phyloP scores from a whole-genome alignment of 2,888 invertebrate genomes.

The Leucania comma region DNA sequence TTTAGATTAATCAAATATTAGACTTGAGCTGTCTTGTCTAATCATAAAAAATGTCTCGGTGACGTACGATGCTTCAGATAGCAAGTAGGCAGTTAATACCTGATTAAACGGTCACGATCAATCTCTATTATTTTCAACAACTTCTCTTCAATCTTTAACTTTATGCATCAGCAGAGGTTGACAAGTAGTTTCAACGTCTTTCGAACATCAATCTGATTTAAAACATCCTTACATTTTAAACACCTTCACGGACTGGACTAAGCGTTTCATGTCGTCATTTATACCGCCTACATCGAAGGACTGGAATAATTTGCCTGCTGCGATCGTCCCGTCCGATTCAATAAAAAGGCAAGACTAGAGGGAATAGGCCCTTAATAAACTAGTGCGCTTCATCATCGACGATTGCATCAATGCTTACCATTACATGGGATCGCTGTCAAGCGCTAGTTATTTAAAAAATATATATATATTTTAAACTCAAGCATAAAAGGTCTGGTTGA shows the following conservation, averaged over 20 bases:
- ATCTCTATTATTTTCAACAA: constrained; percentile 33
- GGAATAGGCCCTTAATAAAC: too few relatives aligned
- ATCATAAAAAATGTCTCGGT: constrained; percentile 3
- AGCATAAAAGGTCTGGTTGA: neutral
- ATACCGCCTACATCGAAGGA: too few relatives aligned
- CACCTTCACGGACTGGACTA: too few relatives aligned
- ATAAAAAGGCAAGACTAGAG: too few relatives aligned
- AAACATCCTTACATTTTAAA: neutral
- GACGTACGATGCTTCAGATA: neutral
- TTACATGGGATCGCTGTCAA: too few relatives aligned
- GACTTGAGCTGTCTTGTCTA: neutral
- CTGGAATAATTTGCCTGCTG: too few relatives aligned
- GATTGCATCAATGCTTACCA: too few relatives aligned
- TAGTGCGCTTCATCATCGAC: too few relatives aligned
- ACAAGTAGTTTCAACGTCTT: neutral
- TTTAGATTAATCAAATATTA: constrained; percentile 1
- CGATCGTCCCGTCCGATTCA: too few relatives aligned
- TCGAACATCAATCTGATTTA: constrained; percentile 2
- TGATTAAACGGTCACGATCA: constrained; percentile 31
- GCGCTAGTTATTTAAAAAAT: too few relatives aligned
- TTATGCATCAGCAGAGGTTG: neutral
- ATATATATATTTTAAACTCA: neutral
- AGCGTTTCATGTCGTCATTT: too few relatives aligned
- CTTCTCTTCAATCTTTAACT: constrained; percentile 4
- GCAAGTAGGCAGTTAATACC: constrained; percentile 2